Conservation (phyloP, 2,888 invertebrate species). For the Bombyx huttoni region DNA sequence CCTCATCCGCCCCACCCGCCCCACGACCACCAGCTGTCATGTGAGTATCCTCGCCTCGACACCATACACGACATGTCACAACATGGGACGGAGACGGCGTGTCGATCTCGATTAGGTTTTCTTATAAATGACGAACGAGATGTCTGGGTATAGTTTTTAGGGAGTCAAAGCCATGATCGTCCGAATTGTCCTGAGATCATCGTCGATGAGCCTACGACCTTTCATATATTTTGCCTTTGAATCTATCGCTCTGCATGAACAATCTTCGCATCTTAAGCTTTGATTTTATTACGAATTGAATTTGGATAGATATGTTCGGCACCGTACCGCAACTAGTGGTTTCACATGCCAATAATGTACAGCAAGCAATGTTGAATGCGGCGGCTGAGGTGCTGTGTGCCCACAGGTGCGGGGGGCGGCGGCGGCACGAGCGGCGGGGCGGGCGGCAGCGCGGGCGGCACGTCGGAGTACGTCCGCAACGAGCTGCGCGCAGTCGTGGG, state of each 20-base stretch:
- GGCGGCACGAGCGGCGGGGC: constrained; percentile 14
- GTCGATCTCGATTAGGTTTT: no score
- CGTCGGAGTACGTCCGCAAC: constrained; percentile 92
- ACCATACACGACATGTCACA: no score
- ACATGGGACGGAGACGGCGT: no score
- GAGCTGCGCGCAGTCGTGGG: constrained; percentile 91
- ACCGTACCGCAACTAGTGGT: no score
- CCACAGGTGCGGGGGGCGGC: constrained; percentile 28
- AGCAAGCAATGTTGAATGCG: no score
- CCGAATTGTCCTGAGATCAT: not conserved
- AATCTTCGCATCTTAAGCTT: constrained; percentile 29
- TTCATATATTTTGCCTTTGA: not conserved
- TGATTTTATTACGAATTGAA: constrained; percentile 13
- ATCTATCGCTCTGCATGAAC: constrained; percentile 34
- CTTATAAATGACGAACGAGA: no score
- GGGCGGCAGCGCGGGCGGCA: constrained; percentile 57
- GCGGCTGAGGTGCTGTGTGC: no score
- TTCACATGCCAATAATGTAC: no score
- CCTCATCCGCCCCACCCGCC: constrained; percentile 19
- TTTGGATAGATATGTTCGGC: constrained; percentile 9
- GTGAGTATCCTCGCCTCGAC: constrained; percentile 33
- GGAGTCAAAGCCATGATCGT: not conserved
- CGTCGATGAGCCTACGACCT: not conserved
- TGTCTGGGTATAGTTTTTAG: no score
- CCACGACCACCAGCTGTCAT: constrained; percentile 37